Evolutionary conservation across 2,797 vertebrate species (phyloP), one percentile per base, ranked within the genome.

Genomic region (Meda fulgida): DNA sequence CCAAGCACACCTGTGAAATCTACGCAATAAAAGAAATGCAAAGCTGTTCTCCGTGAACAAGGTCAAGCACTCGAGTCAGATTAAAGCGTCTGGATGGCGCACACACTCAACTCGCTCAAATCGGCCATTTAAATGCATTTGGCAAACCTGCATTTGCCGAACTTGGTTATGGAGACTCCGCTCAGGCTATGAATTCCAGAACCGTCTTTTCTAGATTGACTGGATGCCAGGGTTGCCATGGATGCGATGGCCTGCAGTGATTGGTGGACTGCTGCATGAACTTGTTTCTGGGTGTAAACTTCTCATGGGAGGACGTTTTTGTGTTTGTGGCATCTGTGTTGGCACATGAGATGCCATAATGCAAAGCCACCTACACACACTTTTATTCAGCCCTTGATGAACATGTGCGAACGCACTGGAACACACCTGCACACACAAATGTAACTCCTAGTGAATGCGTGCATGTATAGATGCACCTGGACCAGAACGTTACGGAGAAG

Each of bases 271-370:
- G 85, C 83, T 84, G 89, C 85, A 83, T 86, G 83, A 88, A 88
- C 88, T 88, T 86, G 87, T 87, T 88, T 89, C 70, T 88, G 88
- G 88, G 86, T 87, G 84, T 75, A 84, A 87, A 87, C 79, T 87
- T 85, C 53, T 76, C 55, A 77, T 48, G 79, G 51, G 66, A 84
- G 70, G 83, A 78, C 73, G 38, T 78, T 67, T 51, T 77, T 83
- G 72, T 84, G 55, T 79, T 51, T 71, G 83, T 79, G 38, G 67
- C 83, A 84, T 84, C 83, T 78, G 73, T 40, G 65, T 58, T 84
- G 83, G 83, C 83, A 84, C 83, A 53, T 67, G 65, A 40, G 73
- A 70, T 84, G 51, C 65, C 83, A 10, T 51, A 51, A 84, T 29
- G 65, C 29, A 38, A 31, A 67, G 71, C 55, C 76, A 77, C 69